Evolutionary conservation across 92 coral and sea anemone genomes (phyloP), one percentile per base, ranked within the genome.

Genomic region (Phenganax marumi): DNA sequence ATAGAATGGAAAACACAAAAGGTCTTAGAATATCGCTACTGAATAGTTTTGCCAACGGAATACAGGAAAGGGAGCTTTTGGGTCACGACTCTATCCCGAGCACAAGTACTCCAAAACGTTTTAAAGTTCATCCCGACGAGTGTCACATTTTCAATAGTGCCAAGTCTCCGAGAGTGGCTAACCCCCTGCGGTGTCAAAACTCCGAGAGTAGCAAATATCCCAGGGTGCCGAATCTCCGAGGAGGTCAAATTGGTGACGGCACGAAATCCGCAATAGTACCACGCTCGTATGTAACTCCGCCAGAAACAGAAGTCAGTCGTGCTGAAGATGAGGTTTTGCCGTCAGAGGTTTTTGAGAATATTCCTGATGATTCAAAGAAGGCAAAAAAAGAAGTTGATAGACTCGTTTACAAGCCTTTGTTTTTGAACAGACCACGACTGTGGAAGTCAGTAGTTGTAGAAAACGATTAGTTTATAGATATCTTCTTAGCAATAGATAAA

Each of bases 401-500:
- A 10, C 26, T 25, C 7, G 33, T 66, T 12, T 56, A 76, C 56
- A 50, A 24, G 56, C 56, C 83, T 26, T 78, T 78, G 60, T 78
- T 78, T 53, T 47, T 56, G 48, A 78, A 78, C 10, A 63, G 17
- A 12, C 16, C 71, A n/a, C 49, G 56, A 4, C 17, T 61, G n/a
- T 78, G 83, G 72, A 78, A 50, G 73, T 78, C 83, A 0, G 53
- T 62, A 4, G 83, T 78, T 14, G 68, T 39, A n/a, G 83, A 78
- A 19, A 63, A 78, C 51, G 73, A 78, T 49, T 22, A 72, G 0
- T 72, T 12, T 24, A 25, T 23, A 4, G 77, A 46, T 12, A 8
- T 46, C 43, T 33, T 33, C 43, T 33, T 33, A 33, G 43, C 43
- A 33, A 33, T 33, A 33, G 43, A 33, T 33, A 33, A 5, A 33